A percentile compares a stretch with the other conserved stretches of the same genome.
phyloP scores from a whole-genome alignment of 2,888 invertebrate species.

The Flabesymbios commensalis region DNA sequence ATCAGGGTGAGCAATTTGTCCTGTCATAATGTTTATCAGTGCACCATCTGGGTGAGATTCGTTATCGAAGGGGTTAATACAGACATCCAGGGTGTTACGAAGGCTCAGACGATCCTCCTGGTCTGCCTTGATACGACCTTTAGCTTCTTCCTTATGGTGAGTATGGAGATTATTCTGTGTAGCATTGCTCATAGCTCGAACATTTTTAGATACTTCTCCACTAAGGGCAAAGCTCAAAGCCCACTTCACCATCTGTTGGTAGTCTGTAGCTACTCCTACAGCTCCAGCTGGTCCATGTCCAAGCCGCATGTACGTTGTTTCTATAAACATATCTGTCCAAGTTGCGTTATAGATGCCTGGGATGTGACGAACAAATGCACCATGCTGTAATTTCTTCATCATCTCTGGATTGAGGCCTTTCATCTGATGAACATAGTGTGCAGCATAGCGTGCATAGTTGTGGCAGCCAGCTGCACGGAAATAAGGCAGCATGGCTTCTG shows the following conservation, averaged over 20 bases:
- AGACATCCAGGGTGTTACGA: conserved; percentile 6
- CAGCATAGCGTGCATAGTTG: too few species aligned
- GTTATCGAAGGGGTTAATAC: conserved; percentile 14
- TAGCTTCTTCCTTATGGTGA: conserved; percentile 5
- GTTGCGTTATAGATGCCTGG: too few species aligned
- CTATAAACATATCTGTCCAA: too few species aligned
- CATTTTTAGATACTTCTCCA: neutral
- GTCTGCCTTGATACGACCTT: conserved; percentile 3
- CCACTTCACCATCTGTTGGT: too few species aligned
- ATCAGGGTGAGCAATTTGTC: conserved; percentile 12
- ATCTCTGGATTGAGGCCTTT: too few species aligned
- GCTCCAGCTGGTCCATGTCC: too few species aligned
- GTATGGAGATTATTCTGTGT: neutral
- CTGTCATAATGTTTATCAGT: conserved; percentile 19
- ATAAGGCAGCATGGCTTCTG: conserved; percentile 6
- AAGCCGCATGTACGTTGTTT: too few species aligned
- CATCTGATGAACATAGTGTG: too few species aligned
- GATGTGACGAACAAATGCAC: too few species aligned
- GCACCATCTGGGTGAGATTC: conserved; percentile 14
- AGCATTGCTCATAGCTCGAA: neutral
- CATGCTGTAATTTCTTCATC: too few species aligned
- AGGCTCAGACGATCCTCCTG: neutral
- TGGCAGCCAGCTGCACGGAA: too few species aligned
- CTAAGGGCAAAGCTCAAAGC: neutral
- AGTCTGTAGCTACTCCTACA: too few species aligned